These are phyloP conservation scores for Tetrao urogallus DNA, from an alignment of 2,113 vertebrate genomes.

Conservation along the genomic window DNA sequence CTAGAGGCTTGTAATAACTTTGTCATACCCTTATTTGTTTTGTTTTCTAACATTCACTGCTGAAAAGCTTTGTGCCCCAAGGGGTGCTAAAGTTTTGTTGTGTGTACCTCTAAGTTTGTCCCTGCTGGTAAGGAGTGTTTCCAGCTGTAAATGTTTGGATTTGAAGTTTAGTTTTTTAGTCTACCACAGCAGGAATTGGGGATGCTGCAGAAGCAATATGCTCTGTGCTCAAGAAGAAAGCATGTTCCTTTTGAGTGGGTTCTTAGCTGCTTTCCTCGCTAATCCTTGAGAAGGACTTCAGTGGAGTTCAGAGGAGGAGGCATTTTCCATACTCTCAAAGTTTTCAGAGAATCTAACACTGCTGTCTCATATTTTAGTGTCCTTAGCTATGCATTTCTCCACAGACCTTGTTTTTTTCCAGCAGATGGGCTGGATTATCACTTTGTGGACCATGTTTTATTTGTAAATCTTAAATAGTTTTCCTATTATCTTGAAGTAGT, in stretches of 20 bases:
- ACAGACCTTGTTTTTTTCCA: constrained; percentile 17
- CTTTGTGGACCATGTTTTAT: constrained; percentile 32
- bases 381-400: constrained; percentile 30
- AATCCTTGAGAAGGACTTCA: background rate
- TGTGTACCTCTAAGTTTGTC: constrained; percentile 14
- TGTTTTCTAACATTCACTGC: background rate
- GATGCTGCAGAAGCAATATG: background rate
- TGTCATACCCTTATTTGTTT: background rate
- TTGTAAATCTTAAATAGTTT: background rate
- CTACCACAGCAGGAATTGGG: background rate
- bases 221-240: constrained; percentile 9
- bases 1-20: constrained; percentile 2
- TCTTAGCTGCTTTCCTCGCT: background rate
- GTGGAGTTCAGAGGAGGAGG: background rate
- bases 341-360: background rate
- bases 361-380: background rate
- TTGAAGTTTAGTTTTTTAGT: background rate
- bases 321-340: background rate
- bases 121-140: constrained; percentile 6
- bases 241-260: constrained; percentile 4
- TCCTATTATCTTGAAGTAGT: constrained; percentile 10
- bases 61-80: constrained; percentile 27
- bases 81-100: background rate
- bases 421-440: background rate
- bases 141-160: background rate